Evolutionary conservation across 2,113 vertebrate species (phyloP), one percentile per base, ranked within the genome.

Genomic region (Eulemur rufifrons): DNA sequence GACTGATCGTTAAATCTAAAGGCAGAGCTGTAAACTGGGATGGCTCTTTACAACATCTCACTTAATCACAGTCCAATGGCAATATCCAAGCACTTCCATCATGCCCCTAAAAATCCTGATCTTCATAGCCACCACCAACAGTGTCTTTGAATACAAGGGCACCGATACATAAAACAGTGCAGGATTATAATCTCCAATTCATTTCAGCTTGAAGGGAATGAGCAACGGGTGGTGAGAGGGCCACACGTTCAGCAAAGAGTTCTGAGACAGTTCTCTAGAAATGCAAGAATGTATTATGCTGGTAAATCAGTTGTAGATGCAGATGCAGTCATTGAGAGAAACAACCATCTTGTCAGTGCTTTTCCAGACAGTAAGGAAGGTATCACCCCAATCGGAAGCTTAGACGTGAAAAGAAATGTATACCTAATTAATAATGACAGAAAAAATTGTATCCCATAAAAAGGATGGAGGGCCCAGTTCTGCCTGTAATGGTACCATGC

Each of bases 281-380:
- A 50, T 5, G 32, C 11, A 32, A 21, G 34, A 18, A 17, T 15
- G 3, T 1, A 23, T 47, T 2, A 20, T 6, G 2, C 17, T 8
- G n/a, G 29, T 0, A 4, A 12, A n/a, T n/a, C 12, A n/a, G 45
- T 42, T 47, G 39, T 54, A 54, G 59, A 10, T 29, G 11, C 3
- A 23, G 1, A 14, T 12, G 13, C 8, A 15, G 13, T 21, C 29
- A 23, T 13, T 52, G 17, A 54, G 45, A 73, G 81, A 68, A 59
- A 29, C 6, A 3, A 2, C 12, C 32, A 1, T 5, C 21, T 8
- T 66, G 39, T 1, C 4, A 4, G 45, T 13, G 32, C 8, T 10
- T 37, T 50, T 77, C 7, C 6, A 69, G 66, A 47, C 1, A 81
- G 12, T 20, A 20, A 42, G 6, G 29, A 14, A 45, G 50, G 3